Evolutionary conservation across 2,113 vertebrate genomes (phyloP), one percentile per base, ranked within the genome.

Genomic region (Scomber colias): DNA sequence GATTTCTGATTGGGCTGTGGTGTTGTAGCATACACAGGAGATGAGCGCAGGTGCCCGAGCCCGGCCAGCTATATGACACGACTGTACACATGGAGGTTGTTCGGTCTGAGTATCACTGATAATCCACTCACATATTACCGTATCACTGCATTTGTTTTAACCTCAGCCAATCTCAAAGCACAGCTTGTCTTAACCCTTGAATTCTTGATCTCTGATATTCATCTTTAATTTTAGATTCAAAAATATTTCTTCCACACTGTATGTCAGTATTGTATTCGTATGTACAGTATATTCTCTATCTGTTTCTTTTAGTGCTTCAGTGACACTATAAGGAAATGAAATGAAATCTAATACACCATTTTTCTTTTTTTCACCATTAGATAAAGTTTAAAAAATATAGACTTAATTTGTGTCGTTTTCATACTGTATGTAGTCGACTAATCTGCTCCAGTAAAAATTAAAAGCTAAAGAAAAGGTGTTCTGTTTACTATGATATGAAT

Each of bases 1-100:
- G 59, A 66, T 60, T 65, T 87, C 73, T 86, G 90, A 95, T 95
- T 95, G 94, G 94, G 53, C 74, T 4, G 13, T 59, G 40, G 3
- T 57, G 61, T 64, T 78, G 69, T 71, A 84, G 88, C 81, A 90
- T 79, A 77, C 69, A 67, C 11, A 84, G 80, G 56, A 83, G 88
- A 89, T 89, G 85, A 92, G 87, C 61, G 56, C 63, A 81, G 72
- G 84, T 90, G 81, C 88, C 61, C 27, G 4, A 77, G 54, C 45
- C 17, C 30, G 71, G 71, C 86, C 75, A 84, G 64, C 75, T 54
- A 44, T 40, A 21, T 77, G 69, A 50, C 64, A 77, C 16, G 11
- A 21, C 50, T 66, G 55, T 53, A 60, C 40, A 66, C 69, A 67
- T 75, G 79, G 63, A 86, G 77, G 68, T 59, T 69, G 72, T 80